Conservation (phyloP, 2,113 vertebrate species). For the Rhinolophus sinicus region DNA sequence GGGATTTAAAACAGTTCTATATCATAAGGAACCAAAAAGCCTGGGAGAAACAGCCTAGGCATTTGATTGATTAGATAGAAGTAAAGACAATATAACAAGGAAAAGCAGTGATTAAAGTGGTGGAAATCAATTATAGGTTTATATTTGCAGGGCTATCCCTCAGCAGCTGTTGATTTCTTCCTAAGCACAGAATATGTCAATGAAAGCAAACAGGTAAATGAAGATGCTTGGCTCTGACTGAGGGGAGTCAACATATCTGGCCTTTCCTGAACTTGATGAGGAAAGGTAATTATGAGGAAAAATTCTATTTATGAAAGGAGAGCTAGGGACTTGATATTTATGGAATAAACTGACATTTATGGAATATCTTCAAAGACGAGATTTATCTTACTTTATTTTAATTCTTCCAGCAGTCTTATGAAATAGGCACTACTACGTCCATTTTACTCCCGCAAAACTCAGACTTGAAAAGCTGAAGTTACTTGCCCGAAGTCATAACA, state of each 20-base stretch:
- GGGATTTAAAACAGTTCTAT: background rate
- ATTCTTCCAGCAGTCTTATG: background rate
- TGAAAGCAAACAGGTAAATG: background rate
- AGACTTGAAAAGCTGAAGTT: conserved; percentile 8
- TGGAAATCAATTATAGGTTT: background rate
- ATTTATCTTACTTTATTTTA: background rate
- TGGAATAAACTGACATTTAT: background rate
- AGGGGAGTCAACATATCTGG: background rate
- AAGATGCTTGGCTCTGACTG: background rate
- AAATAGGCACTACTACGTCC: background rate
- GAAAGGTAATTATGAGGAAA: background rate
- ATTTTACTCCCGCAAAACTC: background rate
- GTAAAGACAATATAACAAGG: background rate
- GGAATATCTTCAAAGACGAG: background rate
- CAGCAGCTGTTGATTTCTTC: background rate
- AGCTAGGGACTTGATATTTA: background rate
- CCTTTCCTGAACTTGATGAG: background rate
- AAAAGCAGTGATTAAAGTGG: background rate
- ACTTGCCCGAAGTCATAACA: background rate
- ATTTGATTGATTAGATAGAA: background rate
- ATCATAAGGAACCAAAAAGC: background rate
- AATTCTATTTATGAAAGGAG: background rate
- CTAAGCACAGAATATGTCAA: background rate
- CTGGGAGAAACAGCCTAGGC: background rate
- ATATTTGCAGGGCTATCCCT: background rate